A percentile compares a stretch with the other conserved stretches of the same genome.
Conservation (phyloP, 2,888 invertebrate species). For the Panopea generosa region DNA sequence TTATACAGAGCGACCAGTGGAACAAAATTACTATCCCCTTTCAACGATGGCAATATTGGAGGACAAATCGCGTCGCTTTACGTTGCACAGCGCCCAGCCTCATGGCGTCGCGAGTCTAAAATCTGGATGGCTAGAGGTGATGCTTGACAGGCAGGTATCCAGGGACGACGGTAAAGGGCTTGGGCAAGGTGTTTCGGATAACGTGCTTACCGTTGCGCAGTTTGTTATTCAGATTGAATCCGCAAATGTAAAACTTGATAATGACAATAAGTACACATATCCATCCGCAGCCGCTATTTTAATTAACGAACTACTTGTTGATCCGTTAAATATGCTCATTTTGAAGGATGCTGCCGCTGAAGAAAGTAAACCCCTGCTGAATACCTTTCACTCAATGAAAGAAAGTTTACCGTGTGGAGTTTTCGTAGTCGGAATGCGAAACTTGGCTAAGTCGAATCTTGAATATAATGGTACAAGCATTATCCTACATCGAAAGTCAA, state of each 20-base stretch:
- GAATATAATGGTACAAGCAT: conserved; percentile 77
- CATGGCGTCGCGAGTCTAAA: conserved; percentile 81
- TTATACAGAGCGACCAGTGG: conserved; percentile 70
- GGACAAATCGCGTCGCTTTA: conserved; percentile 72
- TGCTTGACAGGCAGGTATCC: conserved; percentile 82
- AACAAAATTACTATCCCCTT: conserved; percentile 84
- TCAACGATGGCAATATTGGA: conserved; percentile 80
- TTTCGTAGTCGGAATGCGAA: conserved; percentile 72
- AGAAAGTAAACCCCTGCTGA: too few relatives aligned
- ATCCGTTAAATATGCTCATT: conserved; percentile 54
- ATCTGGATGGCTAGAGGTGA: conserved; percentile 81
- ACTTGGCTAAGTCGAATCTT: conserved; percentile 71
- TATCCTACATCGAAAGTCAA: conserved; percentile 74
- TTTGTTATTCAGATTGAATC: conserved; percentile 78
- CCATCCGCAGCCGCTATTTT: conserved; percentile 64
- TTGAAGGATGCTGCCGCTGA: conserved; percentile 9
- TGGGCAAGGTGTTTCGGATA: conserved; percentile 82
- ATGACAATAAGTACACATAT: conserved; percentile 28
- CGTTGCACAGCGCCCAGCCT: conserved; percentile 81
- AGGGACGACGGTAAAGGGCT: conserved; percentile 82
- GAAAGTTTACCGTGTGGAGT: conserved; percentile 75
- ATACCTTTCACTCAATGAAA: conserved; percentile 37
- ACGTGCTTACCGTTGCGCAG: conserved; percentile 68
- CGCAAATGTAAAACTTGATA: background rate
- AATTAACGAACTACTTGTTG: conserved; percentile 65